Percentiles rank a stretch among this genome's conserved stretches.
Conservation (phyloP, 2,113 vertebrate genomes). For the Gyps fulvus region DNA sequence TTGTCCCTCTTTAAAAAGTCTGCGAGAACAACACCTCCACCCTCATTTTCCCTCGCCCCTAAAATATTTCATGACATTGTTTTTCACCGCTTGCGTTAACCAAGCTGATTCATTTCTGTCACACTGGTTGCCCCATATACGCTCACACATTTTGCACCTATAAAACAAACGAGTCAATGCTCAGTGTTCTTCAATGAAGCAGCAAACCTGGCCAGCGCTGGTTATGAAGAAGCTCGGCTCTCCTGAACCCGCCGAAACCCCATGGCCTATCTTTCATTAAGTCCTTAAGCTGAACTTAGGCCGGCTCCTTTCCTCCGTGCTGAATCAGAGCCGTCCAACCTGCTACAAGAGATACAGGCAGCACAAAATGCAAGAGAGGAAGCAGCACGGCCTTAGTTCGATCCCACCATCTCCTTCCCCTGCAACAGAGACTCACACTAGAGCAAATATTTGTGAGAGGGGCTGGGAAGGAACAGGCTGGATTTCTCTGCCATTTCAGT, state of each 20-base stretch:
- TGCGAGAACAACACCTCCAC: neutral
- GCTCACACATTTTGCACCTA: neutral
- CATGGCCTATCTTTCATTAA: neutral
- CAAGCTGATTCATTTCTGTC: neutral
- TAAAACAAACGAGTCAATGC: neutral
- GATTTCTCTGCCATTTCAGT: neutral
- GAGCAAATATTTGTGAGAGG: neutral
- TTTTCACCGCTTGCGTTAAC: fast-evolving
- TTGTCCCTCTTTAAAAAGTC: neutral
- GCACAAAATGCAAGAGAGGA: neutral
- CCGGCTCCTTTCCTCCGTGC: neutral
- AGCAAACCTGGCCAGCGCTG: neutral
- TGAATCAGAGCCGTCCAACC: neutral
- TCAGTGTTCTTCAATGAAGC: neutral
- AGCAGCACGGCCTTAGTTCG: fast-evolving
- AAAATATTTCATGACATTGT: neutral
- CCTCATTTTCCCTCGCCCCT: neutral
- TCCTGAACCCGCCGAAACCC: neutral
- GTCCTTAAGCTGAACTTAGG: neutral
- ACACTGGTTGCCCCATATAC: neutral
- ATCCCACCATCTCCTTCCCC: neutral
- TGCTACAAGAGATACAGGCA: neutral
- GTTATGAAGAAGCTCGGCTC: neutral
- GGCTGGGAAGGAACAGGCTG: neutral
- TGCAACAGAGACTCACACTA: neutral